Evolutionary conservation across 2,797 vertebrate genomes (phyloP), one percentile per base, ranked within the genome.

Genomic region (Sebastes oblongus): DNA sequence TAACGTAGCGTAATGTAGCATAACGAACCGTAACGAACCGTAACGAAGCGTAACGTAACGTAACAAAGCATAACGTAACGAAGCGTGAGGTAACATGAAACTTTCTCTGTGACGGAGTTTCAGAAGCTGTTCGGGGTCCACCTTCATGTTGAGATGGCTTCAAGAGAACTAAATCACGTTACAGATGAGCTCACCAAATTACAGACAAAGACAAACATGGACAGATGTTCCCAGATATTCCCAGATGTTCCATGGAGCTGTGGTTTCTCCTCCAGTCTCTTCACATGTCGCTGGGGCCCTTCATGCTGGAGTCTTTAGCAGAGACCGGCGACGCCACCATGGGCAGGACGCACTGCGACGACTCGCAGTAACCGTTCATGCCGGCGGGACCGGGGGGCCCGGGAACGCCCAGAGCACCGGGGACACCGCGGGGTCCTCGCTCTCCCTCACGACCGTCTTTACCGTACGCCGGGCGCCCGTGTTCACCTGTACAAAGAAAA

Each of bases 401-500:
- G 0, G 98, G 98, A 7, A 97, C 92, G 0, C 98, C 98, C 4
- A 95, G 91, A 24, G 95, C 90, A 14, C 98, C 98, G 0, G 95
- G 89, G 64, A 80, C 78, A 0, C 98, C 98, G 0, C 95, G 95
- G 3, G 95, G 96, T 1, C 98, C 98, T 89, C 92, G 93, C 16
- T 93, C 86, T 0, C 98, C 98, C 0, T 99, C 98, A 1, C 92
- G 96, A 6, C 98, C 98, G 0, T 97, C 93, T 1, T 78, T 95
- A 30, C 98, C 98, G 0, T 97, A 99, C 59, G 96, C 97, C 14
- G 97, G 80, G 80, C 95, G 96, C 20, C 98, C 98, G 0, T 96
- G 95, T 2, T 97, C 94, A 86, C 98, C 98, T 99, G 91, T 0
- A 52, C 3, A 36, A 11, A 30, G 4, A n/a, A 6, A 14, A 58